A percentile compares a stretch with the other conserved stretches of the same genome.
These are phyloP conservation scores for Pardosa pseudoannulata DNA, from an alignment of 2,888 invertebrate genomes.

Conservation along the genomic window DNA sequence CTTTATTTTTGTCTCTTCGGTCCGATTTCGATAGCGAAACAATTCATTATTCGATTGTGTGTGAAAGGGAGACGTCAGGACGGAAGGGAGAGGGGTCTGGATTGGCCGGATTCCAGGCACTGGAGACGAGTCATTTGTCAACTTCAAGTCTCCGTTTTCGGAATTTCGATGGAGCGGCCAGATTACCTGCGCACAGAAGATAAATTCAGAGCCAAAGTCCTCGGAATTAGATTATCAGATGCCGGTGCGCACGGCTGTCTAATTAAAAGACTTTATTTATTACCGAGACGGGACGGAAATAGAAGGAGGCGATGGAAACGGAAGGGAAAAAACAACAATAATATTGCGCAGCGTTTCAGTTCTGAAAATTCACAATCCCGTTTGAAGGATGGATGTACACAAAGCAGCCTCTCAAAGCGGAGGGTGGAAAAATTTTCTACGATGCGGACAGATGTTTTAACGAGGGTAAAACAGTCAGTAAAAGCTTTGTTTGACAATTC, in stretches of 20 bases:
- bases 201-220: slow-evolving; percentile 40
- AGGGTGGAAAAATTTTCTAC: no score
- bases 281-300: background rate
- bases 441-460: no score
- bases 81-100: background rate
- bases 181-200: slow-evolving; percentile 43
- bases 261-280: slow-evolving; percentile 68
- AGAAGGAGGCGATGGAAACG: background rate
- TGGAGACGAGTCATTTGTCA: slow-evolving; percentile 47
- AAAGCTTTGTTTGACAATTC: background rate
- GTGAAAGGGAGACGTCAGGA: background rate
- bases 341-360: background rate
- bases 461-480: background rate
- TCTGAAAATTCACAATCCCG: background rate
- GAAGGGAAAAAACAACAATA: background rate
- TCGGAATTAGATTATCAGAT: slow-evolving; percentile 63
- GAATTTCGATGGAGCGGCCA: slow-evolving; percentile 34
- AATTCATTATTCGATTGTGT: slow-evolving; percentile 2
- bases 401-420: background rate
- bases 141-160: slow-evolving; percentile 55
- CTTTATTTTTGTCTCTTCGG: background rate
- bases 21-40: background rate
- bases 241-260: slow-evolving; percentile 34
- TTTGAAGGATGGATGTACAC: background rate
- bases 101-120: slow-evolving; percentile 56